These are phyloP conservation scores for Drosophila aff. DNA, from an alignment of 1,140 invertebrate species.

Conservation along the genomic window DNA sequence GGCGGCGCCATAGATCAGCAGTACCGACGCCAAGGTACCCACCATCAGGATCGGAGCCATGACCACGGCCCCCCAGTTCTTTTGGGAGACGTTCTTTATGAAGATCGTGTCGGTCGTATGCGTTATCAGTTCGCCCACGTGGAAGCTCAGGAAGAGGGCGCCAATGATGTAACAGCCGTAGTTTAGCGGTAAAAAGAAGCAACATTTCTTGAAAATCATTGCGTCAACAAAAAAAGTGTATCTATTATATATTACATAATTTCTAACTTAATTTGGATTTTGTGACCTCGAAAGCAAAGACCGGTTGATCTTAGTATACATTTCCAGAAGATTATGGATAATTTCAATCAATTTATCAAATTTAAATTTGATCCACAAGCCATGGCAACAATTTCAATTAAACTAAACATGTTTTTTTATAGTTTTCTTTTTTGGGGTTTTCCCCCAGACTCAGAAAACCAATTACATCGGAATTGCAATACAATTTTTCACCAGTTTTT, in stretches of 20 bases:
- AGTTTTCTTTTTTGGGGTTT: neutral
- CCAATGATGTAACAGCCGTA: conserved; percentile 44
- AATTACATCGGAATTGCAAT: conserved; percentile 33
- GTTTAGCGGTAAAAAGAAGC: conserved; percentile 34
- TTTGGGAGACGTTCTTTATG: conserved; percentile 27
- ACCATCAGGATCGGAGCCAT: conserved; percentile 21
- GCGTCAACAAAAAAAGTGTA: neutral
- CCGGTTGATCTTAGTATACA: conserved; percentile 6
- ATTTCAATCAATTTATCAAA: neutral
- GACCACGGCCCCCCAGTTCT: conserved; percentile 20
- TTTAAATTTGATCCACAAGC: neutral
- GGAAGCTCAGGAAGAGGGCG: conserved; percentile 24
- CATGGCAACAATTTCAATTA: neutral
- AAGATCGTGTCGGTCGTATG: conserved; percentile 42
- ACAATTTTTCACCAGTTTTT: conserved; percentile 8
- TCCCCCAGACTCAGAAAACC: conserved; percentile 20
- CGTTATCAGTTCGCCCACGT: conserved; percentile 42
- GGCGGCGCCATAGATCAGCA: conserved; percentile 35
- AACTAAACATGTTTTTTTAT: neutral
- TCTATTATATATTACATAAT: neutral
- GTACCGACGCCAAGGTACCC: conserved; percentile 24
- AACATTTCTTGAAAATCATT: conserved; percentile 41
- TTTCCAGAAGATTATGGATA: neutral
- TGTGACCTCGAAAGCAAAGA: conserved; percentile 12
- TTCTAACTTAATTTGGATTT: conserved; percentile 25